Percentiles rank a stretch among this genome's conserved stretches.
Conservation (phyloP, 2,888 invertebrate species). For the Leucophora obtusa region DNA sequence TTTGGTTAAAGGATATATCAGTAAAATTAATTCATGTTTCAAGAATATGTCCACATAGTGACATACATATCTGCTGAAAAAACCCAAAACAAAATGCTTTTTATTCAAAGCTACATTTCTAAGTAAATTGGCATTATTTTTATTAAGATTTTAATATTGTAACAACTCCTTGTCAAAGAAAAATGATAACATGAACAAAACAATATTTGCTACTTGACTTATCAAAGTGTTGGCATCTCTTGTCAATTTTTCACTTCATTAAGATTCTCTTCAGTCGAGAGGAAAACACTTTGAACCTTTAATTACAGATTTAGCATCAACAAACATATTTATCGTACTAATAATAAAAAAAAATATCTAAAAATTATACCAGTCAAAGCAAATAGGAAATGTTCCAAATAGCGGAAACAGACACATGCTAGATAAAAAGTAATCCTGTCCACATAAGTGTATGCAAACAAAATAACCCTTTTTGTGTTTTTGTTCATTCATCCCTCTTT, state of each 20-base stretch:
- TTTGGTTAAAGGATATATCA: too few species aligned
- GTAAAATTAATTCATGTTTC: too few species aligned
- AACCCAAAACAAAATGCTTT: too few species aligned
- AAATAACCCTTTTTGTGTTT: conserved; percentile 43
- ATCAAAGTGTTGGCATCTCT: conserved; percentile 40
- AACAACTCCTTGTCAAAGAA: neutral
- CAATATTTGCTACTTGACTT: conserved; percentile 36
- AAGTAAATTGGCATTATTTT: too few species aligned
- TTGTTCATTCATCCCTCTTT: neutral
- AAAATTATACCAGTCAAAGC: conserved; percentile 41
- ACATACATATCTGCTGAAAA: too few species aligned
- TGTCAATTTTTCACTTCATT: conserved; percentile 50
- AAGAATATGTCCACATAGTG: too few species aligned
- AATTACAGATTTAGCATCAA: conserved; percentile 16
- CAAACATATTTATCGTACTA: neutral
- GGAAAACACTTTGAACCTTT: conserved; percentile 1
- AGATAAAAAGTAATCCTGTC: neutral
- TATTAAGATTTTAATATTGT: too few species aligned
- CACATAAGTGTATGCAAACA: conserved; percentile 39
- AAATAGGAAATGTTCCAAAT: conserved; percentile 53
- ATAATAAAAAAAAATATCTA: conserved; percentile 11
- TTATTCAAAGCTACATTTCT: too few species aligned
- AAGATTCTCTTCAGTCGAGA: neutral
- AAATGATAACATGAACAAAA: neutral
- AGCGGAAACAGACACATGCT: conserved; percentile 65